A percentile compares a stretch with the other conserved stretches of the same genome.
Evolutionary conservation across 2,797 vertebrate species (phyloP).

Genomic region (Liparis tanakae): DNA sequence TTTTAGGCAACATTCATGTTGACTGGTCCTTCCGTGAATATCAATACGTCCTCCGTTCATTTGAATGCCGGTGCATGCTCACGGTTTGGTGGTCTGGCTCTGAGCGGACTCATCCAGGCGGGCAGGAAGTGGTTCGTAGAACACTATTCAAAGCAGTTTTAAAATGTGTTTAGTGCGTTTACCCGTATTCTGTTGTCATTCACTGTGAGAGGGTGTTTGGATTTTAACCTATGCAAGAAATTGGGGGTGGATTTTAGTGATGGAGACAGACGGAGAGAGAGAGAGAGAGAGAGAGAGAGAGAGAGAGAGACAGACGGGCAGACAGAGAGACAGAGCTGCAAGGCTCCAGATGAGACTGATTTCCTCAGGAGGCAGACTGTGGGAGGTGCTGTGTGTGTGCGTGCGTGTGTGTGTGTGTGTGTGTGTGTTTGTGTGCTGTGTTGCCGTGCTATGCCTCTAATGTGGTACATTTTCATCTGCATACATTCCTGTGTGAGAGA

Average conservation of each 20-base stretch:
- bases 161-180: neutral
- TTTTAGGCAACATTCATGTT: neutral
- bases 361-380: too few species aligned
- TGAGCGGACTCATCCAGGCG: neutral
- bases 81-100: neutral
- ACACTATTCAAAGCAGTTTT: neutral
- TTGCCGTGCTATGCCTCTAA: slow-evolving; percentile 24
- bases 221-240: neutral
- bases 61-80: neutral
- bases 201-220: neutral
- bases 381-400: slow-evolving; percentile 38
- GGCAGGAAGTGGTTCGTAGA: neutral
- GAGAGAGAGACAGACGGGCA: too few species aligned
- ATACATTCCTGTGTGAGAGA: slow-evolving; percentile 15
- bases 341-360: too few species aligned
- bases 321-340: too few species aligned
- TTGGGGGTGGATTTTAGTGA: slow-evolving; percentile 6
- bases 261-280: slow-evolving; percentile 5
- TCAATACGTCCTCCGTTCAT: too few species aligned
- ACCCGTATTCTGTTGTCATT: neutral
- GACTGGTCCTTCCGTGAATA: too few species aligned
- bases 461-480: slow-evolving; percentile 34
- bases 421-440: slow-evolving; percentile 31
- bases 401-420: slow-evolving; percentile 28
- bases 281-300: neutral